A percentile compares a stretch with the other conserved stretches of the same genome.
Conservation (phyloP, 2,797 vertebrate genomes). For the Paramormyrops hopkinsi region DNA sequence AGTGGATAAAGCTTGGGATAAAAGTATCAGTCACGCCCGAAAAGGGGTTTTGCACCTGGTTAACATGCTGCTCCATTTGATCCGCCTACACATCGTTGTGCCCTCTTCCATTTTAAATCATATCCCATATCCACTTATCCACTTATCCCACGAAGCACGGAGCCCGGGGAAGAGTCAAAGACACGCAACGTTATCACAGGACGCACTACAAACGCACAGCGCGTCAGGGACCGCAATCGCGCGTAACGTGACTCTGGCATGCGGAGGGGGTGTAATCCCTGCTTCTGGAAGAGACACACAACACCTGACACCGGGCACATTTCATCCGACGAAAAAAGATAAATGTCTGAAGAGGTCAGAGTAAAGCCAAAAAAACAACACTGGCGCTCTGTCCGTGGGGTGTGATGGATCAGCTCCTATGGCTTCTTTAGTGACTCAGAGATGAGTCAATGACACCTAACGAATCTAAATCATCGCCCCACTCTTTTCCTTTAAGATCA, state of each 20-base stretch:
- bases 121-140: neutral
- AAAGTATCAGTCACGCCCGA: neutral
- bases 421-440: neutral
- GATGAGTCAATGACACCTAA: neutral
- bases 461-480: neutral
- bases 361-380: neutral
- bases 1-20: neutral
- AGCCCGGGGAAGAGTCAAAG: neutral
- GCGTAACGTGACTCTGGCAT: neutral
- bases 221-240: neutral
- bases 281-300: neutral
- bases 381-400: neutral
- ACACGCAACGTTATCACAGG: neutral
- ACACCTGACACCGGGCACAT: neutral
- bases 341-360: neutral
- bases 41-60: neutral
- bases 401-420: neutral
- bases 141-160: neutral
- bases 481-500: neutral
- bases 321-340: neutral
- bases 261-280: neutral
- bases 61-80: neutral
- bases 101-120: neutral
- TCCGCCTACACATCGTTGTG: neutral
- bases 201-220: neutral